Evolutionary conservation across 2,113 vertebrate species (phyloP).

Genomic region (Caretta caretta): DNA sequence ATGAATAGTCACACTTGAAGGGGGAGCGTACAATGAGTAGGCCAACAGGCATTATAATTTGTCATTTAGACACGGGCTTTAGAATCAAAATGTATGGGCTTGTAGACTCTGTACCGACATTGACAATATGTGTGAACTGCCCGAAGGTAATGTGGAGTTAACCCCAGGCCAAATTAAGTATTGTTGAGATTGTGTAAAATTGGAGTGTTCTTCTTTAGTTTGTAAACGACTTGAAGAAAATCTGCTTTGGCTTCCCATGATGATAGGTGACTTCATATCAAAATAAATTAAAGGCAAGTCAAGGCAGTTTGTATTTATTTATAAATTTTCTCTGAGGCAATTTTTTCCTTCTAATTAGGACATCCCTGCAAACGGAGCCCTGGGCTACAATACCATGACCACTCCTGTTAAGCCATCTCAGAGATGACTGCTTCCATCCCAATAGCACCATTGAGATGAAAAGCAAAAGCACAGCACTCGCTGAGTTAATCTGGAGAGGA

Average conservation of each 20-base stretch:
- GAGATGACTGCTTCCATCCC: constrained; percentile 1
- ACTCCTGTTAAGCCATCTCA: constrained; percentile 35
- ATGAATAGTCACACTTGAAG: neutral
- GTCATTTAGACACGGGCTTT: neutral
- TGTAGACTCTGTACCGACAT: neutral
- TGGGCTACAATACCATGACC: constrained; percentile 50
- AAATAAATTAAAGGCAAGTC: constrained; percentile 51
- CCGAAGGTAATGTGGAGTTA: constrained; percentile 15
- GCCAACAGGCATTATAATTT: rapidly evolving
- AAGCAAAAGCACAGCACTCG: neutral
- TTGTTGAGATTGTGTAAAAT: neutral
- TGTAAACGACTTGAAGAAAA: constrained; percentile 52
- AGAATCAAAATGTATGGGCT: neutral
- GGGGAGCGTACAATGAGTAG: neutral
- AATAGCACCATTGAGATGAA: constrained; percentile 24
- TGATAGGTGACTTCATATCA: constrained; percentile 40
- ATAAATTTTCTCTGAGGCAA: constrained; percentile 64
- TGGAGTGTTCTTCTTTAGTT: constrained; percentile 27
- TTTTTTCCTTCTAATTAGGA: constrained; percentile 65
- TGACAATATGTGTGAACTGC: neutral
- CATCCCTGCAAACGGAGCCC: neutral
- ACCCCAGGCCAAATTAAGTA: constrained; percentile 18
- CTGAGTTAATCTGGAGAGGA: neutral
- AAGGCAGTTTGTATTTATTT: constrained; percentile 56
- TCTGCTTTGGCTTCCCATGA: constrained; percentile 38